A percentile compares a stretch with the other conserved stretches of the same genome.
phyloP scores from a whole-genome alignment of 1,140 invertebrate species.

The Periplaneta americana region DNA sequence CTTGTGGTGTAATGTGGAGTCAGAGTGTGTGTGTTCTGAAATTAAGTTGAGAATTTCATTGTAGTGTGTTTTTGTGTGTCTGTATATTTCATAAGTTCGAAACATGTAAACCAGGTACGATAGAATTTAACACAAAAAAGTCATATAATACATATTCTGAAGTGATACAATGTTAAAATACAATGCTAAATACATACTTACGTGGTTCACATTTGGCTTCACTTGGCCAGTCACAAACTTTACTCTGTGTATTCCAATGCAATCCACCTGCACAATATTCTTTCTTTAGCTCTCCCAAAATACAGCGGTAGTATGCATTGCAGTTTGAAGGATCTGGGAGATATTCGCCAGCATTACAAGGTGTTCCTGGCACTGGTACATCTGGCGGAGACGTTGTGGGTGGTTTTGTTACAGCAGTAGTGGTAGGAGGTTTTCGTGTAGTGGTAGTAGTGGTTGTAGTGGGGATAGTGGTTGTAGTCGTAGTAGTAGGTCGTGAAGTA shows the following conservation, averaged over 20 bases:
- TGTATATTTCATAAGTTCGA: no score
- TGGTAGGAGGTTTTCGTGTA: slow-evolving; percentile 15
- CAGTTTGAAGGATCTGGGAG: slow-evolving; percentile 61
- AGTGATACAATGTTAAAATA: no score
- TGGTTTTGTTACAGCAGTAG: slow-evolving; percentile 23
- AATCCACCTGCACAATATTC: slow-evolving; percentile 70
- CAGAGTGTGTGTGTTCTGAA: no score
- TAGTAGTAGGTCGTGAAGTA: slow-evolving; percentile 21
- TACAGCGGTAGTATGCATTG: slow-evolving; percentile 68
- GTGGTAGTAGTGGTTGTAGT: slow-evolving; percentile 19
- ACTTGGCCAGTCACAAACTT: slow-evolving; percentile 74
- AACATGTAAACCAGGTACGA: no score
- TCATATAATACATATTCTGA: no score
- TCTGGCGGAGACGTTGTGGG: slow-evolving; percentile 25
- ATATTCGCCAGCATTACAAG: slow-evolving; percentile 60
- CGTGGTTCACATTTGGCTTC: slow-evolving; percentile 55
- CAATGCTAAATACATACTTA: no score
- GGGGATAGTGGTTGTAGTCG: slow-evolving; percentile 28
- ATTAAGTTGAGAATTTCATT: no score
- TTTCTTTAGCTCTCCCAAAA: slow-evolving; percentile 56
- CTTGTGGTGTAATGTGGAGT: no score
- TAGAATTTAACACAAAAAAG: no score
- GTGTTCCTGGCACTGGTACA: slow-evolving; percentile 26
- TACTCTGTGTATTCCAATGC: slow-evolving; percentile 65
- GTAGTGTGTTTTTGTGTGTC: no score